These are phyloP conservation scores for Diaphora mendica DNA, from an alignment of 2,888 invertebrate genomes.

Conservation along the genomic window DNA sequence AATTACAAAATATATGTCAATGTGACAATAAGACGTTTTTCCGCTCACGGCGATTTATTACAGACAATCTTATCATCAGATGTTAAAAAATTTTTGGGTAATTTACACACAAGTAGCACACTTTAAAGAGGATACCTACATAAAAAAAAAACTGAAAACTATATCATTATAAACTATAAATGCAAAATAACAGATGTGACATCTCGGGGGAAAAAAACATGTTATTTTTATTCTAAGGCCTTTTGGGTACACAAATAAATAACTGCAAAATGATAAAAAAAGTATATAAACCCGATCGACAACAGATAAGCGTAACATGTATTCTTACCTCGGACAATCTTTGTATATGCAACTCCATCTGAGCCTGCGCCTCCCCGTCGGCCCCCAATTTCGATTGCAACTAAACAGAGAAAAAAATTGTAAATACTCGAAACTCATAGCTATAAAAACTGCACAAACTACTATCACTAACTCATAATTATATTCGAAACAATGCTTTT, in stretches of 20 bases:
- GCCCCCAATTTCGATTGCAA: conserved; percentile 86
- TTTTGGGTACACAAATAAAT: not conserved
- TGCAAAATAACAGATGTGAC: too few species aligned
- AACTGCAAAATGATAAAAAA: not conserved
- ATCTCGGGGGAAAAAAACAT: too few species aligned
- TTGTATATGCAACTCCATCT: conserved; percentile 88
- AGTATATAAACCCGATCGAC: not conserved
- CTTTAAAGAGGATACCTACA: too few species aligned
- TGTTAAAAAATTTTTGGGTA: too few species aligned
- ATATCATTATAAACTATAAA: too few species aligned
- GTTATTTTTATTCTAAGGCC: not conserved
- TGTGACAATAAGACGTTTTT: too few species aligned
- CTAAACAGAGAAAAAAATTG: conserved; percentile 54
- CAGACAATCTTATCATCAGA: too few species aligned
- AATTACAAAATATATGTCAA: too few species aligned
- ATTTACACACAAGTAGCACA: too few species aligned
- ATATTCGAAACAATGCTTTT: not conserved
- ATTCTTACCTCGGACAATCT: conserved; percentile 85
- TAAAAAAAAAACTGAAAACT: too few species aligned
- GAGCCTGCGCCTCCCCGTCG: conserved; percentile 85
- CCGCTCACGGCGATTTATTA: too few species aligned
- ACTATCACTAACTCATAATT: not conserved
- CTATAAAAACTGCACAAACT: not conserved
- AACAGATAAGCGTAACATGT: not conserved
- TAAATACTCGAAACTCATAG: not conserved